Conservation (phyloP, 2,888 invertebrate genomes). For the Thalpophila matura region DNA sequence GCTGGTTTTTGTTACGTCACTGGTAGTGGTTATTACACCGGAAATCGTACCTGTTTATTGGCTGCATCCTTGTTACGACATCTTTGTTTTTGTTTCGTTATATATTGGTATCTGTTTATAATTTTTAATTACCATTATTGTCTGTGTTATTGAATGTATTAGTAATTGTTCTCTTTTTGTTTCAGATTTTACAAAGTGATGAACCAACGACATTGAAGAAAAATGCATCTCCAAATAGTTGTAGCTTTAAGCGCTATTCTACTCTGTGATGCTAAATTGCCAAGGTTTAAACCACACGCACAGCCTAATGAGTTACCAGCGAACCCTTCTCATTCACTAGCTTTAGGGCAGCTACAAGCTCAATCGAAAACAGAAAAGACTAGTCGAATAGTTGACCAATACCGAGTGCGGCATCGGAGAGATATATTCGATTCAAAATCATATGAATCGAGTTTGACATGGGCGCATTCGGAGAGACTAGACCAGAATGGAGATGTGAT, state of each 20-base stretch:
- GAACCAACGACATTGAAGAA: constrained; percentile 70
- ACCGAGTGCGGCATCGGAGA: constrained; percentile 78
- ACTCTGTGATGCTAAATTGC: constrained; percentile 85
- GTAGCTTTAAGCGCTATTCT: constrained; percentile 81
- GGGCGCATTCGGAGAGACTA: constrained; percentile 91
- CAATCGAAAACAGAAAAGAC: constrained; percentile 82
- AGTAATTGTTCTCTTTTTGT: constrained; percentile 70
- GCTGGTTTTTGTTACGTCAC: constrained; percentile 72
- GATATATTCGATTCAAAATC: constrained; percentile 86
- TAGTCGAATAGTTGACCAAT: constrained; percentile 82
- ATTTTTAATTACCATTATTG: constrained; percentile 24
- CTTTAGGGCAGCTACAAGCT: constrained; percentile 74
- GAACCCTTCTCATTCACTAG: constrained; percentile 77
- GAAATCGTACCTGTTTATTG: constrained; percentile 83
- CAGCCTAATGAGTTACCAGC: constrained; percentile 80
- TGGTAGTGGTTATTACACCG: constrained; percentile 73
- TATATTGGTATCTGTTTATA: constrained; percentile 52
- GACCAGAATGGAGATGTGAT: constrained; percentile 89
- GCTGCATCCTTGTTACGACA: constrained; percentile 75
- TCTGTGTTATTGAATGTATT: constrained; percentile 16
- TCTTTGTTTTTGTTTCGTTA: constrained; percentile 67
- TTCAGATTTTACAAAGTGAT: constrained; percentile 83
- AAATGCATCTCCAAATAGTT: constrained; percentile 82
- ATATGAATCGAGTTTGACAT: constrained; percentile 85
- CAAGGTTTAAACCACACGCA: constrained; percentile 75